Evolutionary conservation across 2,113 vertebrate genomes (phyloP), one percentile per base, ranked within the genome.

Genomic region (Pseudopipra pipra): DNA sequence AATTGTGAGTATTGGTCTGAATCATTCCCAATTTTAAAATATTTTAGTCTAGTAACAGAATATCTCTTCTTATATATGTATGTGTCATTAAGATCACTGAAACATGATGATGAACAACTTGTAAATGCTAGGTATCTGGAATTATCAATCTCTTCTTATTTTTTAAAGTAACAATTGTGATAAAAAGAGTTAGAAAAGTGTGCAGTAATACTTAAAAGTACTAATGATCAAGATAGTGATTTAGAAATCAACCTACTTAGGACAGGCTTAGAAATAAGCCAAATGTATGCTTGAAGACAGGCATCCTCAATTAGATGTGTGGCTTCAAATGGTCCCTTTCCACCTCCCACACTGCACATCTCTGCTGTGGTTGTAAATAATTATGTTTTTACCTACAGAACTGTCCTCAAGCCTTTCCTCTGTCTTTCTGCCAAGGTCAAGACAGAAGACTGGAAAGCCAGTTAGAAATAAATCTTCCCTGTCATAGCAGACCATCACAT

Each of bases 41-140:
- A 74, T 39, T 89, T 94, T 87, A 72, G 44, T 85, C 13, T 93
- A 58, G 25, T 85, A 92, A 90, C 43, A 95, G 76, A 94, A 3
- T 83, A 58, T 33, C 33, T 24, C 30, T 77, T 80, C 30, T 37
- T 87, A 37, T 12, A 59, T 49, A 16, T 15, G 3, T 25, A 4
- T 24, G 14, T 49, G 16, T 63, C 46, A 62, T 75, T 68, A 67
- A 82, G 75, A 66, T 92, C 46, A 80, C 58, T 91, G 47, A 85
- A 62, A 91, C 9, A 4, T 22, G 8, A 59, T 11, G 16, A 86
- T 47, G 52, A 72, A 59, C 59, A 70, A 72, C 68, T 88, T 73
- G 14, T 54, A 84, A 44, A 91, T 95, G 67, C 65, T 76, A 51
- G 58, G 56, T 78, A 31, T 75, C 70, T 82, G 41, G 41, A 59